Percentiles rank a stretch among this genome's conserved stretches.
Conservation (phyloP, 2,888 invertebrate species). For the Agelastica alni region DNA sequence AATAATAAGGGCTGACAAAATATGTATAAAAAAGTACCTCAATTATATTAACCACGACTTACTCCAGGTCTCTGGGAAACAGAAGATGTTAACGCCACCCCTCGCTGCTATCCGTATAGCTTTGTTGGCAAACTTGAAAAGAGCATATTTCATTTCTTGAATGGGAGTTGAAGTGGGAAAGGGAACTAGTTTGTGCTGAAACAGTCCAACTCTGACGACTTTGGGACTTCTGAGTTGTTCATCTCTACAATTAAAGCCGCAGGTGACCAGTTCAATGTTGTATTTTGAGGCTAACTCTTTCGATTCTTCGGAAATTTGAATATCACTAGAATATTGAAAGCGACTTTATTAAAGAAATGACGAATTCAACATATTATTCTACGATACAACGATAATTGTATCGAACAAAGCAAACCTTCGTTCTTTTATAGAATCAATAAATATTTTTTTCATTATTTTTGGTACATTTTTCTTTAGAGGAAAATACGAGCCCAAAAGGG, state of each 20-base stretch:
- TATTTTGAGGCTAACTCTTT: slow-evolving; percentile 57
- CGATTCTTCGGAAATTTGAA: slow-evolving; percentile 60
- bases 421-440: too few relatives aligned
- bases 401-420: too few relatives aligned
- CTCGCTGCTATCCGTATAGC: slow-evolving; percentile 77
- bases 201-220: slow-evolving; percentile 76
- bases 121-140: slow-evolving; percentile 73
- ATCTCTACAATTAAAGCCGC: slow-evolving; percentile 66
- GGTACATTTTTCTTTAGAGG: too few relatives aligned
- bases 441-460: too few relatives aligned
- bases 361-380: too few relatives aligned
- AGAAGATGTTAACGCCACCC: slow-evolving; percentile 84
- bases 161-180: slow-evolving; percentile 73
- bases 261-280: slow-evolving; percentile 77
- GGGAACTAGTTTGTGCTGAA: slow-evolving; percentile 85
- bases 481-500: too few relatives aligned
- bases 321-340: slow-evolving; percentile 21
- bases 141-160: slow-evolving; percentile 73
- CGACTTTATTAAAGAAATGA: too few relatives aligned
- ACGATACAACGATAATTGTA: too few relatives aligned
- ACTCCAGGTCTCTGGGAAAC: slow-evolving; percentile 98
- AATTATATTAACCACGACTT: too few relatives aligned
- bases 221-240: slow-evolving; percentile 75
- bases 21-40: too few relatives aligned
- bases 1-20: too few relatives aligned